Evolutionary conservation across 2,113 vertebrate species (phyloP).

Genomic region (Plotosus lineatus): DNA sequence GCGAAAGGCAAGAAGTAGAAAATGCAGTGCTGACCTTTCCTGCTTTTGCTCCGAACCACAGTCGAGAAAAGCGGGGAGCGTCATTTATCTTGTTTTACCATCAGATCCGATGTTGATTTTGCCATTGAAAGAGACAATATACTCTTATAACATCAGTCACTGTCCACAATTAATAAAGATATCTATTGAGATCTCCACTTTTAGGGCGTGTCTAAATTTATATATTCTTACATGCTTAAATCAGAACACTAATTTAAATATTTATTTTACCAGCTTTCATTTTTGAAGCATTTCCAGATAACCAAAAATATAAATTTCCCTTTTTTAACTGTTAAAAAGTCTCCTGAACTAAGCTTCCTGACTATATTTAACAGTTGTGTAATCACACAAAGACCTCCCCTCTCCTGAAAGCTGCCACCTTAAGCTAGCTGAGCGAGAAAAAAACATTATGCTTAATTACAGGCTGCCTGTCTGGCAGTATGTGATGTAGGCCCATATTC

Average conservation of each 20-base stretch:
- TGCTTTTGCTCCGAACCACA: too few species aligned
- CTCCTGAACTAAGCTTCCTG: constrained; percentile 34
- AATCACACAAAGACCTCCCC: constrained; percentile 46
- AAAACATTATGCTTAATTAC: constrained; percentile 63
- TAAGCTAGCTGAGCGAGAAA: constrained; percentile 52
- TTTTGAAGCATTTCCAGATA: background rate
- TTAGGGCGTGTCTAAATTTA: too few species aligned
- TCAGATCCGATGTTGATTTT: too few species aligned
- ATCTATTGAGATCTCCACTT: too few species aligned
- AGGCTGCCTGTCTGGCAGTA: constrained; percentile 52
- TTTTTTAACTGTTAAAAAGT: constrained; percentile 1
- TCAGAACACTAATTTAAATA: background rate
- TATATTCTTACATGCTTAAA: background rate
- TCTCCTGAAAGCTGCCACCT: constrained; percentile 56
- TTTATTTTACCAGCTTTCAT: background rate
- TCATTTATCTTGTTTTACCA: too few species aligned
- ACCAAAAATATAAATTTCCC: background rate
- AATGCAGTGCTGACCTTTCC: too few species aligned
- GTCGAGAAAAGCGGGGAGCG: too few species aligned
- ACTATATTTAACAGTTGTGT: constrained; percentile 63
- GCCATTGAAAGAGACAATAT: too few species aligned
- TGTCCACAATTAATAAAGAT: too few species aligned
- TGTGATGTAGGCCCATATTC: constrained; percentile 43
- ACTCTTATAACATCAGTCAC: too few species aligned
- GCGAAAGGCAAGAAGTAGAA: too few species aligned